Percentiles rank a stretch among this genome's conserved stretches.
Evolutionary conservation across 2,113 vertebrate species (phyloP).

Genomic region (Prochilodus magdalenae): DNA sequence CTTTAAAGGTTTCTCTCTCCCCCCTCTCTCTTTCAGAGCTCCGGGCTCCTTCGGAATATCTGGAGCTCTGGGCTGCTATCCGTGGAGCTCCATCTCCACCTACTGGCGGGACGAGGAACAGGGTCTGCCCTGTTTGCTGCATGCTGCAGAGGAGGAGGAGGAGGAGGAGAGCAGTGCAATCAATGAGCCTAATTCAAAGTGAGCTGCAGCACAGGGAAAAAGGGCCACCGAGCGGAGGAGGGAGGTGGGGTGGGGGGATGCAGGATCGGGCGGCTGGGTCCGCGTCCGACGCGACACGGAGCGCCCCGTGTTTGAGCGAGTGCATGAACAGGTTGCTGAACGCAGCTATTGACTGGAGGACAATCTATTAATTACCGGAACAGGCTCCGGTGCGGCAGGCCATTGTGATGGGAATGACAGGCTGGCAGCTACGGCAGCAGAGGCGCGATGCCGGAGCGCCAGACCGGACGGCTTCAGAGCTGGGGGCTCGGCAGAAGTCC

Average conservation of each 20-base stretch:
- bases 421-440: neutral
- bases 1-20: neutral
- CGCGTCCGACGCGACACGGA: slow-evolving; percentile 16
- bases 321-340: slow-evolving; percentile 1
- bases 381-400: slow-evolving; percentile 35
- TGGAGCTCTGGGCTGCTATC: slow-evolving; percentile 18
- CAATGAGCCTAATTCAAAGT: slow-evolving; percentile 43
- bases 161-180: slow-evolving; percentile 1
- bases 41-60: slow-evolving; percentile 1
- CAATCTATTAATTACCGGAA: slow-evolving; percentile 48
- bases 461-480: neutral
- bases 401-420: slow-evolving; percentile 38
- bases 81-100: slow-evolving; percentile 78
- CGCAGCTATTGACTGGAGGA: slow-evolving; percentile 28
- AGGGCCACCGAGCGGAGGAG: slow-evolving; percentile 21
- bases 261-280: slow-evolving; percentile 19
- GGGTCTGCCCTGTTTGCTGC: neutral
- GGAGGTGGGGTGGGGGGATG: neutral
- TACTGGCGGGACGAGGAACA: slow-evolving; percentile 72
- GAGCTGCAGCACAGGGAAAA: slow-evolving; percentile 37
- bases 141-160: slow-evolving; percentile 5
- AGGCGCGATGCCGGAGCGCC: neutral
- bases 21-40: neutral
- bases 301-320: slow-evolving; percentile 14
- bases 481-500: neutral